Conservation (phyloP, 1,140 invertebrate genomes). For the Tetranychus cinnabarinus region DNA sequence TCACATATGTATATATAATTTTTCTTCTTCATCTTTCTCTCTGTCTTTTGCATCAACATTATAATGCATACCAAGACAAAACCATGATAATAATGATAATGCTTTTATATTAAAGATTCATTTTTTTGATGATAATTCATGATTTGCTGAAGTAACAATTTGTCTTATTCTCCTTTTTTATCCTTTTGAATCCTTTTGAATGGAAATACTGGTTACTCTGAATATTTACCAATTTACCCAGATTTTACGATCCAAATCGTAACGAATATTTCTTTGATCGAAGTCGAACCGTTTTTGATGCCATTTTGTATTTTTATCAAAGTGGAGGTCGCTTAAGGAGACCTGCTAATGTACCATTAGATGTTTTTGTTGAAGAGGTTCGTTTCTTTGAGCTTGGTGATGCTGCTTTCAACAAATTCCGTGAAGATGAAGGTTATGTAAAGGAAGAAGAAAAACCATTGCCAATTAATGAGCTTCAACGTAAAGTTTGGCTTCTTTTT, state of each 20-base stretch:
- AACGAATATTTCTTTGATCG: conserved; percentile 99
- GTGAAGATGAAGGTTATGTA: conserved; percentile 34
- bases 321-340: conserved; percentile 82
- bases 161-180: too few relatives aligned
- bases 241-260: conserved; percentile 84
- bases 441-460: conserved; percentile 60
- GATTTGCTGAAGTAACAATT: too few relatives aligned
- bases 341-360: conserved; percentile 91
- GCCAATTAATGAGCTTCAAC: conserved; percentile 68
- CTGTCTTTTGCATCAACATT: too few relatives aligned
- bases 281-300: conserved; percentile 89
- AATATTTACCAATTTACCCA: background rate
- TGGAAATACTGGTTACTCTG: too few relatives aligned
- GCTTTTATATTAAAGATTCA: too few relatives aligned
- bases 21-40: too few relatives aligned
- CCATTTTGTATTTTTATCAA: conserved; percentile 99
- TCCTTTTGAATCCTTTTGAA: too few relatives aligned
- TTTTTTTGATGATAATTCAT: too few relatives aligned
- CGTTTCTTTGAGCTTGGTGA: conserved; percentile 39
- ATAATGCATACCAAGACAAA: too few relatives aligned
- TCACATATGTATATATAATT: too few relatives aligned
- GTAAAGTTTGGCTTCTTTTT: conserved; percentile 87
- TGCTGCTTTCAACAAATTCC: conserved; percentile 88
- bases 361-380: conserved; percentile 94
- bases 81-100: too few relatives aligned